phyloP scores from a whole-genome alignment of 2,888 invertebrate species.

The Coenonympha glycerion region DNA sequence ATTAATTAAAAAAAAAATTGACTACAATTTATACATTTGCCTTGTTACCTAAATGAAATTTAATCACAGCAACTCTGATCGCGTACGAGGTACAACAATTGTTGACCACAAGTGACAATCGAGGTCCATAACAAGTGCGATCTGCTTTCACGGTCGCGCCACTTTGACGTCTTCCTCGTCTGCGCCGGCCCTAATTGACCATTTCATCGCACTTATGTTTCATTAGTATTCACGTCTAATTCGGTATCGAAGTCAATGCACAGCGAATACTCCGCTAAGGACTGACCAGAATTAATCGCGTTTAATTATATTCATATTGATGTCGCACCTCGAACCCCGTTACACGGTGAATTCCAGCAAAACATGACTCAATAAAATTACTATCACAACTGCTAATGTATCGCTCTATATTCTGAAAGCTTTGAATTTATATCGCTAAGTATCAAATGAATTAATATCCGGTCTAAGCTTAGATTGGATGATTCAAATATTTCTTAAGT shows the following conservation, averaged over 20 bases:
- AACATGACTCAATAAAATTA: constrained; percentile 23
- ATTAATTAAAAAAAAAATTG: too few species aligned
- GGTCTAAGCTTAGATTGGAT: too few species aligned
- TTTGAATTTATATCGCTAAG: not conserved
- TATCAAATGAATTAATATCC: not conserved
- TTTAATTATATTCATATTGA: constrained; percentile 39
- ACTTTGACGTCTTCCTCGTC: not conserved
- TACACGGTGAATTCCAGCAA: constrained; percentile 28
- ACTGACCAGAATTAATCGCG: constrained; percentile 37
- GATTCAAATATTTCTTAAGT: too few species aligned
- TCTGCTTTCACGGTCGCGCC: not conserved
- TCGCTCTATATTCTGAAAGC: constrained; percentile 1
- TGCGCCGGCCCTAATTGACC: constrained; percentile 41
- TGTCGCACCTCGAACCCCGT: constrained; percentile 35
- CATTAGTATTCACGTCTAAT: constrained; percentile 54
- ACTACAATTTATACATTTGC: too few species aligned
- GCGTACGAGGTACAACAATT: too few species aligned
- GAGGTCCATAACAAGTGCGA: not conserved
- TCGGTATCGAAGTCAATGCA: constrained; percentile 28
- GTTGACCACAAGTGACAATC: too few species aligned
- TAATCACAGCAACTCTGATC: too few species aligned
- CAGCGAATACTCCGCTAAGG: constrained; percentile 26
- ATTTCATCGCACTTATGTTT: constrained; percentile 62
- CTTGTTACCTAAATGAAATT: too few species aligned
- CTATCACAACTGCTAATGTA: constrained; percentile 15